phyloP scores from a whole-genome alignment of 2,888 invertebrate species.

The Imbricaverruca yamaguchii region DNA sequence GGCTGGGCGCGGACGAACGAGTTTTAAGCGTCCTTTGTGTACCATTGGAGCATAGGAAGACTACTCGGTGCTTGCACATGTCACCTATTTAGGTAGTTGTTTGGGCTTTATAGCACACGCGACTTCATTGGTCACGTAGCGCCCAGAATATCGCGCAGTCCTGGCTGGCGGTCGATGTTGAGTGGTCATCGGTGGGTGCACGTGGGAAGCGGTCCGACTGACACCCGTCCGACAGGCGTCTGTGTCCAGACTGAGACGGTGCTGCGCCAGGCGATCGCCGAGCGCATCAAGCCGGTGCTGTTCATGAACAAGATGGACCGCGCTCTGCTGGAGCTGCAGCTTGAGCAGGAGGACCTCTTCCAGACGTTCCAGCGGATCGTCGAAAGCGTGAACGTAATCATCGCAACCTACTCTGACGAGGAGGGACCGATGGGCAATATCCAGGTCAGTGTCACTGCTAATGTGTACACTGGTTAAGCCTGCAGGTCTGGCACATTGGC shows the following conservation, averaged over 20 bases:
- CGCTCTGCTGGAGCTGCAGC: conserved; percentile 91
- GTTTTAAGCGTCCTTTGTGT: too few species aligned
- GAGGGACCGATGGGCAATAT: conserved; percentile 99
- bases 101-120: too few species aligned
- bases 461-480: too few species aligned
- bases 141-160: too few species aligned
- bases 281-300: conserved; percentile 98
- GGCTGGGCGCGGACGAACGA: too few species aligned
- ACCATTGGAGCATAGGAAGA: too few species aligned
- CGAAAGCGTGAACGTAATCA: conserved; percentile 99
- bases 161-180: too few species aligned
- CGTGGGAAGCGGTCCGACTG: conserved; percentile 21
- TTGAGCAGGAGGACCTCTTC: conserved; percentile 93
- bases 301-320: conserved; percentile 99
- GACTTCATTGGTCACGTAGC: too few species aligned
- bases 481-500: too few species aligned
- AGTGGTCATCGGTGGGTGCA: too few species aligned
- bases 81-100: too few species aligned
- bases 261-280: conserved; percentile 97
- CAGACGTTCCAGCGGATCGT: conserved; percentile 97
- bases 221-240: conserved; percentile 61
- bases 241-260: conserved; percentile 99
- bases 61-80: too few species aligned
- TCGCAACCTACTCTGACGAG: conserved; percentile 97
- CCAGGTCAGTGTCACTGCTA: conserved; percentile 43